Base-by-base conservation (phyloP, 2,797 vertebrate species). In the Pipistrellus pygmaeus region DNA sequence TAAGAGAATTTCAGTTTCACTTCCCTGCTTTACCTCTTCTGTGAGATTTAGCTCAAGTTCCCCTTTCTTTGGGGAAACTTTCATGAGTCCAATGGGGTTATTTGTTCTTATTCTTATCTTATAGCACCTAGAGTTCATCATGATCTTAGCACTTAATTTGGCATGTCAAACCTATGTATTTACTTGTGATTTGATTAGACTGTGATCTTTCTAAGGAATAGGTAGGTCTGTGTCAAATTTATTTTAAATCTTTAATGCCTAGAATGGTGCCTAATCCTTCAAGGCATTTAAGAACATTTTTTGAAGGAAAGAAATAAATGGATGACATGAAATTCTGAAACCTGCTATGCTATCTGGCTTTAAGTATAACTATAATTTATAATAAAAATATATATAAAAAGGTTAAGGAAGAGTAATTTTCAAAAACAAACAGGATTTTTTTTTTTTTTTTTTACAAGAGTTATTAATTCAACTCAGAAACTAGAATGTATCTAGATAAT, bases 221-320 rank as follows among this genome's bases (percentile, higher is more conserved):
- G 30, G 2, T 25, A 89, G 30, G 2, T 25, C 0, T 35, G 3
- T 80, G 10, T 8, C 41, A 15, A 2, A 76, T 83, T 38, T 5
- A 32, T 76, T 53, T 93, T 91, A 23, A 85, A 80, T 93, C 9
- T 51, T 66, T 73, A 53, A 10, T 72, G 48, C 25, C 62, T 75
- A 21, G 14, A 46, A 51, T 85, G 13, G 11, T 53, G 3, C 3
- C n/a, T 53, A 48, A 6, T 8, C 27, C 4, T 10, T 60, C 6
- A 62, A 87, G 35, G 68, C 10, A 88, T 86, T 85, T 95, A 5
- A 51, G 93, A 94, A 62, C 78, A 66, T n/a, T 80, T 95, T 95
- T 89, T 15, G 15, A 51, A 3, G 53, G 12, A 84, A 66, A 90
- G 81, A 57, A 92, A 62, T 91, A 87, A 82, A 35, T 68, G 3